A percentile compares a stretch with the other conserved stretches of the same genome.
These are phyloP conservation scores for Caenorhabditis brenneri DNA, from an alignment of 1,140 invertebrate species.

Conservation along the genomic window DNA sequence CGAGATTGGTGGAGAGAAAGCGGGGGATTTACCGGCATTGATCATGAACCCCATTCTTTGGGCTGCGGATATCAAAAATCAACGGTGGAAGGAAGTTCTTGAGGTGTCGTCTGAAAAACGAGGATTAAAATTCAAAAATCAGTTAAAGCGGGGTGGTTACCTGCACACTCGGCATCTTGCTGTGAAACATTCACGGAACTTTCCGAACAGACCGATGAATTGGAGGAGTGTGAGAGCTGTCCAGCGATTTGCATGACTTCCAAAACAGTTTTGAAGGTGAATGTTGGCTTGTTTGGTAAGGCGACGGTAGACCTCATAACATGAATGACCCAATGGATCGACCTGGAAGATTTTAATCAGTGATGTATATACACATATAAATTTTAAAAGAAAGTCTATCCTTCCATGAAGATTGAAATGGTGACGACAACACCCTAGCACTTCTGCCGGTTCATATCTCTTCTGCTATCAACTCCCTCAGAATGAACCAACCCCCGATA, in stretches of 20 bases:
- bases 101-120: background rate
- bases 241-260: background rate
- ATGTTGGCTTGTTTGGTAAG: background rate
- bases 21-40: background rate
- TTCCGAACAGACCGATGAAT: background rate
- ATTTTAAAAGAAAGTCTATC: no score
- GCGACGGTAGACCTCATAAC: slow-evolving; percentile 5
- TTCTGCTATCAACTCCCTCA: no score
- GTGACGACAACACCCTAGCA: background rate
- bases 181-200: background rate
- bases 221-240: background rate
- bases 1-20: no score
- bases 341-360: background rate
- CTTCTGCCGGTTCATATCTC: no score
- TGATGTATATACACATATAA: no score
- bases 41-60: background rate
- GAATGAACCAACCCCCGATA: background rate
- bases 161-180: background rate
- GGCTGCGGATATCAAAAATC: background rate
- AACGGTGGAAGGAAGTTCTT: slow-evolving; percentile 20
- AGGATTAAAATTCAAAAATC: background rate
- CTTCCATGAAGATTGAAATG: no score
- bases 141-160: background rate
- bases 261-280: background rate
- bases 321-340: background rate